Evolutionary conservation across 2,797 vertebrate species (phyloP).

Genomic region (Sciurus vulgaris): DNA sequence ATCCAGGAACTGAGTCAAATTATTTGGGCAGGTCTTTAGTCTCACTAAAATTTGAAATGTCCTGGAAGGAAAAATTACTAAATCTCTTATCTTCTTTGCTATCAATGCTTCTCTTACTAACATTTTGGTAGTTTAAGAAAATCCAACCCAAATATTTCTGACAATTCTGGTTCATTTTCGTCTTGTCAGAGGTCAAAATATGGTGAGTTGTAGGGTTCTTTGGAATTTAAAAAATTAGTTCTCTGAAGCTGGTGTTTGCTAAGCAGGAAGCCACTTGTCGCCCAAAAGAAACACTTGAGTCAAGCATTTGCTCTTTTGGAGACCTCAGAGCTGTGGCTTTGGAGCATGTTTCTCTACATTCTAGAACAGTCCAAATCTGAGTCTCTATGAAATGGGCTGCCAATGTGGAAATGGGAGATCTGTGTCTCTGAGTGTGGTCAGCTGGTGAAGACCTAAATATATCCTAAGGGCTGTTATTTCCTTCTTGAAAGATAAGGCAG

Average conservation of each 20-base stretch:
- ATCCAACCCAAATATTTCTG: not conserved
- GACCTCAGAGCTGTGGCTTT: not conserved
- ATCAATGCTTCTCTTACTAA: not conserved
- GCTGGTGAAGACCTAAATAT: not conserved
- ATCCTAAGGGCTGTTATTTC: slow-evolving; percentile 25
- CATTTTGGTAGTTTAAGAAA: slow-evolving; percentile 31
- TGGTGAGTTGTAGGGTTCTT: slow-evolving; percentile 32
- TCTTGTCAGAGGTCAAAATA: slow-evolving; percentile 4
- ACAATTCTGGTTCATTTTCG: not conserved
- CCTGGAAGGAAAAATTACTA: not conserved
- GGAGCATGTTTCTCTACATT: slow-evolving; percentile 24
- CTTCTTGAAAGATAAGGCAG: slow-evolving; percentile 25
- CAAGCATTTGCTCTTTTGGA: not conserved
- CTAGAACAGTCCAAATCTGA: not conserved
- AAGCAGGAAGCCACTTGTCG: slow-evolving; percentile 73
- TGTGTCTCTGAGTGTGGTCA: not conserved
- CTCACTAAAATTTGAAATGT: slow-evolving; percentile 19
- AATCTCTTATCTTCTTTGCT: slow-evolving; percentile 5
- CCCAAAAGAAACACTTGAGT: slow-evolving; percentile 76
- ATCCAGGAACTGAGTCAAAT: not conserved
- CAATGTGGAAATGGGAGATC: not conserved
- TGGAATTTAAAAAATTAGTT: slow-evolving; percentile 68
- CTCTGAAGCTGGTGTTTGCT: slow-evolving; percentile 63
- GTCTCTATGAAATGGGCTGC: not conserved
- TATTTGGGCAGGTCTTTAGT: not conserved